Percentiles rank a stretch among this genome's conserved stretches.
phyloP scores from a whole-genome alignment of 2,113 vertebrate species.

The Myotis lucifugus region DNA sequence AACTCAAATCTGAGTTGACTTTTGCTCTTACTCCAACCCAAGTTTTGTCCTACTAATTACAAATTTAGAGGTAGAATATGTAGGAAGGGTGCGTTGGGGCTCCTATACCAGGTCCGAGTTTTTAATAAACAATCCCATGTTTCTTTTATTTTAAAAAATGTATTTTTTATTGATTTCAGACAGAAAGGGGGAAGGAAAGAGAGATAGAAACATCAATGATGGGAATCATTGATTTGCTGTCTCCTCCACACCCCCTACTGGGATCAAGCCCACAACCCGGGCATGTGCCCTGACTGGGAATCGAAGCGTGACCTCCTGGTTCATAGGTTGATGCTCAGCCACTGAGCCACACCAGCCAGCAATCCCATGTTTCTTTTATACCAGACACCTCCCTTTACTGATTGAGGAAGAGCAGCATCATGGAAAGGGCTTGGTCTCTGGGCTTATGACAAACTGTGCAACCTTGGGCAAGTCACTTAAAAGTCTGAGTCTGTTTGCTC shows the following conservation, averaged over 20 bases:
- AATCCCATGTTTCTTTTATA: background rate
- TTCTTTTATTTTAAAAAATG: background rate
- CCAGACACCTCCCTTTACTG: rapidly evolving
- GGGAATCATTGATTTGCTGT: too few species aligned
- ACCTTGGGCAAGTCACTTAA: background rate
- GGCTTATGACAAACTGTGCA: background rate
- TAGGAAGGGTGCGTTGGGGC: too few species aligned
- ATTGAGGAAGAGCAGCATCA: background rate
- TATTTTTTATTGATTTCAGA: too few species aligned
- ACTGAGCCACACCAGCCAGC: too few species aligned
- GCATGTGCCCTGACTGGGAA: too few species aligned
- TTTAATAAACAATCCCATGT: background rate
- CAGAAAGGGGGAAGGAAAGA: too few species aligned
- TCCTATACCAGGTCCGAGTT: background rate
- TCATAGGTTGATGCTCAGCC: too few species aligned
- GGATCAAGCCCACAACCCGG: too few species aligned
- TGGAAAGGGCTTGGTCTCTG: background rate
- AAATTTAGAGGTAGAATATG: background rate
- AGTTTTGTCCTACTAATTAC: background rate
- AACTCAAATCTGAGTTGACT: background rate
- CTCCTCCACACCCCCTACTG: too few species aligned
- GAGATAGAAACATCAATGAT: too few species aligned
- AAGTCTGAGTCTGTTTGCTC: background rate
- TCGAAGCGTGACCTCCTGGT: too few species aligned
- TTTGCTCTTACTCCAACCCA: background rate